phyloP scores from a whole-genome alignment of 2,888 invertebrate genomes.

The Drosophila subsilvestris region DNA sequence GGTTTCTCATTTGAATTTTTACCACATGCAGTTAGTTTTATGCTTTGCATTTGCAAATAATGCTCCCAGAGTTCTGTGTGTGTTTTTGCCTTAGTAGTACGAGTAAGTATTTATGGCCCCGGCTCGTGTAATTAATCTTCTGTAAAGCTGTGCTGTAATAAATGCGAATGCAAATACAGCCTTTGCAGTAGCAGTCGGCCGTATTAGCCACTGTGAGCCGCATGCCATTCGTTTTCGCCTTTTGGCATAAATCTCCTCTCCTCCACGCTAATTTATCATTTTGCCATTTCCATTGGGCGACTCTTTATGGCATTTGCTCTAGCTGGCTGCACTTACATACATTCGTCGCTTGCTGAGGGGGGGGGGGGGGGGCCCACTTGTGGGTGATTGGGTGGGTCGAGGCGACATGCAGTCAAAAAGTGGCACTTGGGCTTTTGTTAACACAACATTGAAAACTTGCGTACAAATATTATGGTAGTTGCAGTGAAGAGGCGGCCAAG shows the following conservation, averaged over 20 bases:
- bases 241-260: slow-evolving; percentile 54
- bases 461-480: slow-evolving; percentile 31
- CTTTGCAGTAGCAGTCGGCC: slow-evolving; percentile 23
- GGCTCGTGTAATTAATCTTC: slow-evolving; percentile 70
- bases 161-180: slow-evolving; percentile 51
- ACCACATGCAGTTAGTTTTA: slow-evolving; percentile 59
- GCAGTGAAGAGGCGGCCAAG: not conserved
- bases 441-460: slow-evolving; percentile 15
- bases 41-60: slow-evolving; percentile 67
- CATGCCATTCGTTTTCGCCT: slow-evolving; percentile 64
- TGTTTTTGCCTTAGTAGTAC: slow-evolving; percentile 51
- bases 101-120: slow-evolving; percentile 62
- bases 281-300: slow-evolving; percentile 67
- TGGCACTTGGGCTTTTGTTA: slow-evolving; percentile 35
- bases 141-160: slow-evolving; percentile 65
- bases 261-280: slow-evolving; percentile 48
- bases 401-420: slow-evolving; percentile 37
- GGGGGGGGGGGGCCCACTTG: not conserved
- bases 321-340: slow-evolving; percentile 10
- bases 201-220: slow-evolving; percentile 47
- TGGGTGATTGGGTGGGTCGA: slow-evolving; percentile 30
- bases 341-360: not conserved
- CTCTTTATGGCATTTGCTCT: slow-evolving; percentile 54
- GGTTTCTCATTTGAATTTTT: slow-evolving; percentile 76
- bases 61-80: slow-evolving; percentile 38